Evolutionary conservation across 2,797 vertebrate genomes (phyloP).

Genomic region (Percopsis omiscomaycus): DNA sequence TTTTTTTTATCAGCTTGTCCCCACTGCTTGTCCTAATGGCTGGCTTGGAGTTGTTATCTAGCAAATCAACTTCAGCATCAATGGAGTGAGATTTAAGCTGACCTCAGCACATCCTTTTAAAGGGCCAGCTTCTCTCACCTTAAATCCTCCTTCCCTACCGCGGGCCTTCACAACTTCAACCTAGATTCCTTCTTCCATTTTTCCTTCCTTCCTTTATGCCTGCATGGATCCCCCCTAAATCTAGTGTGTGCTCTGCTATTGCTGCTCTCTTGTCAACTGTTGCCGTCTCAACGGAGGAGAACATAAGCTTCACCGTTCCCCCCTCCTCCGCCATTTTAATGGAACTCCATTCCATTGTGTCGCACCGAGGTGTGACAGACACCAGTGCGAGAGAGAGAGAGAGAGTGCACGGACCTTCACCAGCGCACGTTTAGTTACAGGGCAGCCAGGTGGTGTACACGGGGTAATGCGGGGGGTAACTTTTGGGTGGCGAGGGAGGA

Average conservation of each 20-base stretch:
- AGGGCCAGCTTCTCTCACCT: constrained; percentile 20
- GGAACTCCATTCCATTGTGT: constrained; percentile 9
- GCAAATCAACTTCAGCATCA: constrained; percentile 7
- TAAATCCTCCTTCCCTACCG: constrained; percentile 22
- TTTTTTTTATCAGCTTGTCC: too few species aligned
- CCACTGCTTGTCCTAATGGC: neutral
- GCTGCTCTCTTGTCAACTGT: neutral
- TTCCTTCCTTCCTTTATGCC: constrained; percentile 23
- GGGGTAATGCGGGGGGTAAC: constrained; percentile 80
- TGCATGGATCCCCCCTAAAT: constrained; percentile 8
- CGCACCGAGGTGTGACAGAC: constrained; percentile 11
- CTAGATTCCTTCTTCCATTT: constrained; percentile 37
- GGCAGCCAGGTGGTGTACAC: constrained; percentile 92
- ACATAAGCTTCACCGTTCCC: neutral
- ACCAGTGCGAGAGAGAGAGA: neutral
- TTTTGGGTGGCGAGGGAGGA: constrained; percentile 76
- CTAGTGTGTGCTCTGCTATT: neutral
- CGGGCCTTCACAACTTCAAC: constrained; percentile 19
- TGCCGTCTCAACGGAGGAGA: neutral
- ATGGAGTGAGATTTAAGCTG: constrained; percentile 14
- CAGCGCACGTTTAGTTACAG: constrained; percentile 84
- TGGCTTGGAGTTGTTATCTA: constrained; percentile 2
- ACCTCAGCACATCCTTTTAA: constrained; percentile 10
- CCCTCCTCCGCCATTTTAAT: constrained; percentile 10
- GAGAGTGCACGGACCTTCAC: neutral